phyloP scores from a whole-genome alignment of 1,140 invertebrate genomes.

The Eubasilissa regina region DNA sequence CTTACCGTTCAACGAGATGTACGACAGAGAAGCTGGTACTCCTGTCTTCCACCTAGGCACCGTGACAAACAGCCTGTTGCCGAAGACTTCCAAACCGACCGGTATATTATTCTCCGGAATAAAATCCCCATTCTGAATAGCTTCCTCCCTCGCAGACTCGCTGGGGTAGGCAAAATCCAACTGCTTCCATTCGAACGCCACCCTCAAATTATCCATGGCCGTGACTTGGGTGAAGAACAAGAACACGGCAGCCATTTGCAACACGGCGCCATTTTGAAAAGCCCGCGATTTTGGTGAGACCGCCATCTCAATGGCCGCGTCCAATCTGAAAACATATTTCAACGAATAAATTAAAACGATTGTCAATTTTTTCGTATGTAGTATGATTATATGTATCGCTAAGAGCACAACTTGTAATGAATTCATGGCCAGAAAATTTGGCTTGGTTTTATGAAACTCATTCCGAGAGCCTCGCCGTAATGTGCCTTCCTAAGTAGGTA shows the following conservation, averaged over 20 bases:
- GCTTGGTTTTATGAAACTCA: too few species aligned
- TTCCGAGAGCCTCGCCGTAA: too few species aligned
- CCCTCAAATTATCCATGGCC: conserved; percentile 77
- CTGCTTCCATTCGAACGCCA: conserved; percentile 81
- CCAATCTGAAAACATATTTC: not conserved
- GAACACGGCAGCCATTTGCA: not conserved
- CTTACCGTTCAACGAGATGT: conserved; percentile 80
- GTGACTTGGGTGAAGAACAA: conserved; percentile 62
- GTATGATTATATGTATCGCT: too few species aligned
- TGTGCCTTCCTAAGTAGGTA: too few species aligned
- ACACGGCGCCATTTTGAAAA: conserved; percentile 4
- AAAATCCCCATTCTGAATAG: conserved; percentile 73
- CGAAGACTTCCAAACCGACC: conserved; percentile 79
- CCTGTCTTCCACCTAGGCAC: conserved; percentile 83
- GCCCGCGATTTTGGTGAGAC: conserved; percentile 20
- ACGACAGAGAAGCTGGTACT: conserved; percentile 81
- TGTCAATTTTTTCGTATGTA: too few species aligned
- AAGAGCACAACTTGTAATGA: too few species aligned
- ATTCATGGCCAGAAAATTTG: too few species aligned
- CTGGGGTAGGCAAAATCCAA: conserved; percentile 79
- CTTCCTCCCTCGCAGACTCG: conserved; percentile 71
- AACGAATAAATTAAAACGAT: too few species aligned
- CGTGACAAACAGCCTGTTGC: conserved; percentile 78
- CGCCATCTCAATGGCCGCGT: not conserved
- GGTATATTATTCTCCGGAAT: conserved; percentile 80